These are phyloP conservation scores for Austrofundulus limnaeus DNA, from an alignment of 2,113 vertebrate genomes.

Conservation along the genomic window DNA sequence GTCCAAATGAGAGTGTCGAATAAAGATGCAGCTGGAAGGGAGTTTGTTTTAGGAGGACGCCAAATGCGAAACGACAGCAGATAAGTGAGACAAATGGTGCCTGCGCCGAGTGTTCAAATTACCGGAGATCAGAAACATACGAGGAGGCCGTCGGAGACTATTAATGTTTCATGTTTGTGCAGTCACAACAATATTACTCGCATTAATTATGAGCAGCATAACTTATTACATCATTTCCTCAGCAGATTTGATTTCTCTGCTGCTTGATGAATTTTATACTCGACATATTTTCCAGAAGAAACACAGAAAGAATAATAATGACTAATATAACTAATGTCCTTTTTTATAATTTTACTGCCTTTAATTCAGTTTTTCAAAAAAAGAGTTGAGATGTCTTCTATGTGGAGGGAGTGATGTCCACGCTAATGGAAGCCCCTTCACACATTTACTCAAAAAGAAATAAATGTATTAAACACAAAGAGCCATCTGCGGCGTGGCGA, in stretches of 20 bases:
- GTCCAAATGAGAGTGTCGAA: constrained; percentile 27
- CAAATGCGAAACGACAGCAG: constrained; percentile 54
- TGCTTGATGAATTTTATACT: too few species aligned
- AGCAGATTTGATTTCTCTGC: too few species aligned
- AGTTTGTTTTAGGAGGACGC: constrained; percentile 26
- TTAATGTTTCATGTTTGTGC: constrained; percentile 64
- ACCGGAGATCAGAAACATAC: constrained; percentile 55
- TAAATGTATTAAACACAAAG: constrained; percentile 41
- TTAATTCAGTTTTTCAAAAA: neutral
- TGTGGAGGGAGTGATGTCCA: neutral
- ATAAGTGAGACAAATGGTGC: constrained; percentile 64
- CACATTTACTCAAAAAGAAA: constrained; percentile 14
- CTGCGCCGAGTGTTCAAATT: constrained; percentile 52
- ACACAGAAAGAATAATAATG: too few species aligned
- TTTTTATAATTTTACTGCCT: neutral
- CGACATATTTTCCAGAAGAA: too few species aligned
- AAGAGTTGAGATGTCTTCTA: neutral
- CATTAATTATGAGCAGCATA: constrained; percentile 21
- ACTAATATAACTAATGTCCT: neutral
- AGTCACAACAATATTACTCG: constrained; percentile 45
- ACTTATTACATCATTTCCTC: too few species aligned
- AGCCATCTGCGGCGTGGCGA: constrained; percentile 26
- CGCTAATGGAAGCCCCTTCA: constrained; percentile 27
- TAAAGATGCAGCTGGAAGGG: constrained; percentile 25
- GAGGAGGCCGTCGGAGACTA: constrained; percentile 48